Evolutionary conservation across 1,140 invertebrate genomes (phyloP).

Genomic region (Drosophila pachea): DNA sequence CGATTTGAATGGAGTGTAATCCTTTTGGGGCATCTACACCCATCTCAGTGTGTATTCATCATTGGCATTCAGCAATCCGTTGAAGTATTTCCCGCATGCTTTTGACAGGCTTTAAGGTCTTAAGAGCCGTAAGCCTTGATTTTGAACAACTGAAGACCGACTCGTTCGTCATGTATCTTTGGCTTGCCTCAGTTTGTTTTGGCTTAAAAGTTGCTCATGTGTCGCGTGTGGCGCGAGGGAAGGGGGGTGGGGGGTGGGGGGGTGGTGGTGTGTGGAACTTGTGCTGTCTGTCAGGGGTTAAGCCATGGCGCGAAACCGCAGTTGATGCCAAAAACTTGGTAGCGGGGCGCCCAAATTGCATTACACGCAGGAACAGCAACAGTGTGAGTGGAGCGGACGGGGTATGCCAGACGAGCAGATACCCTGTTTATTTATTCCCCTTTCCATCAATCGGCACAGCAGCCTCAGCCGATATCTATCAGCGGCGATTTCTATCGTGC

Average conservation of each 20-base stretch:
- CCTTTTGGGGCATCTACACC: background rate
- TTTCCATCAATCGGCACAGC: too few relatives aligned
- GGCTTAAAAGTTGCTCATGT: slow-evolving; percentile 6
- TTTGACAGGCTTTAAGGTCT: slow-evolving; percentile 3
- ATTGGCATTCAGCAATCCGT: too few relatives aligned
- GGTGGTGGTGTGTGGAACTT: too few relatives aligned
- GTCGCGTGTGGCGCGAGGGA: too few relatives aligned
- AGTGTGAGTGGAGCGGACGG: slow-evolving; percentile 13
- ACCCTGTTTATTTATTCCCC: too few relatives aligned
- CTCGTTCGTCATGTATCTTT: background rate
- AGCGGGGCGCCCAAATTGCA: slow-evolving; percentile 48
- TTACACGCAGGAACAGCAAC: slow-evolving; percentile 56
- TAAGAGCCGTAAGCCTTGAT: background rate
- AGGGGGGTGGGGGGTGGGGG: too few relatives aligned
- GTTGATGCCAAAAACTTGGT: slow-evolving; percentile 19
- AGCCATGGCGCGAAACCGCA: slow-evolving; percentile 5
- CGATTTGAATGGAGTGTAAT: background rate
- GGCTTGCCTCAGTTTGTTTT: background rate
- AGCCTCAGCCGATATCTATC: too few relatives aligned
- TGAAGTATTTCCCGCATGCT: slow-evolving; percentile 1
- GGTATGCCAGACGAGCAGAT: background rate
- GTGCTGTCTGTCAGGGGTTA: background rate
- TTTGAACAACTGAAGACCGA: background rate
- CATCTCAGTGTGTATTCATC: too few relatives aligned
- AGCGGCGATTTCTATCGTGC: too few relatives aligned